Evolutionary conservation across 1,140 invertebrate genomes (phyloP).

Genomic region (Bathynomus jamesi): DNA sequence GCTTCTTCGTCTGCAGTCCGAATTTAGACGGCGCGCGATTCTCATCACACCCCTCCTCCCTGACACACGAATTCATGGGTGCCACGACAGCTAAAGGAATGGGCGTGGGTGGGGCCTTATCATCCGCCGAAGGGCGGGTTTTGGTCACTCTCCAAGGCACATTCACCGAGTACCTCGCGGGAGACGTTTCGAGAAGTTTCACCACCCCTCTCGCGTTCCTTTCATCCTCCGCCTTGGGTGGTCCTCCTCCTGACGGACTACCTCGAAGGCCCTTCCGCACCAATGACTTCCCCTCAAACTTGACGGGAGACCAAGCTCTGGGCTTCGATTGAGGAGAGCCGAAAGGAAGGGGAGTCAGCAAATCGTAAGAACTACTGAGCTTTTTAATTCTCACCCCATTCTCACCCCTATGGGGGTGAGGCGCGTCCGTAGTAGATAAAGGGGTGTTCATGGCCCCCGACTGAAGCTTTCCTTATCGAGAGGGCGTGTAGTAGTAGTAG

Average conservation of each 20-base stretch:
- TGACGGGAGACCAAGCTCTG: background rate
- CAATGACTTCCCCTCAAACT: background rate
- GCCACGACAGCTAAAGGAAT: background rate
- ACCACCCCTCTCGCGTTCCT: no score
- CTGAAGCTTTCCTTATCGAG: no score
- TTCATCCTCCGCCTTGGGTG: background rate
- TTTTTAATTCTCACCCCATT: background rate
- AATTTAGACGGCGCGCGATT: no score
- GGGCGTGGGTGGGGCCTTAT: background rate
- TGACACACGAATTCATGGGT: no score
- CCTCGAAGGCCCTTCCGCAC: background rate
- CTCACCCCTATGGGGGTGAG: no score
- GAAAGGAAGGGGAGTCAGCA: background rate
- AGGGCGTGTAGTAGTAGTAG: no score
- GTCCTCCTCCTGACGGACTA: background rate
- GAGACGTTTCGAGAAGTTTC: no score
- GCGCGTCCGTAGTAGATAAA: no score
- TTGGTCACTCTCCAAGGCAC: background rate
- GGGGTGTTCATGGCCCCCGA: no score
- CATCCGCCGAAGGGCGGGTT: background rate
- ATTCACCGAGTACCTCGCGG: background rate
- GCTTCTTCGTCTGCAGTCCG: background rate
- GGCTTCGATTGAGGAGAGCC: background rate
- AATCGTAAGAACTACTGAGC: background rate
- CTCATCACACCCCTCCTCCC: no score